phyloP scores from a whole-genome alignment of 2,888 invertebrate species.

The Sesamia inferens region DNA sequence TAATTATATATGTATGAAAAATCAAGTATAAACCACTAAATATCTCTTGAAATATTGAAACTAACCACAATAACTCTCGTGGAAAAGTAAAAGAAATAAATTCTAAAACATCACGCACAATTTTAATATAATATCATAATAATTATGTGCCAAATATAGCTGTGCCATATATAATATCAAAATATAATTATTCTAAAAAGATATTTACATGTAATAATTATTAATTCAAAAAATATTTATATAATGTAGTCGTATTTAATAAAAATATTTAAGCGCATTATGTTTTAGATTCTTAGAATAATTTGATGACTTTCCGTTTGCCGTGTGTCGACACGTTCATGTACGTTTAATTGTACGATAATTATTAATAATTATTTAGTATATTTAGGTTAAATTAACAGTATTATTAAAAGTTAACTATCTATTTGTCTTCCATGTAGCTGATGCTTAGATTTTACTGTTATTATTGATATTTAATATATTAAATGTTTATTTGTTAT shows the following conservation, averaged over 20 bases:
- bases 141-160: conserved; percentile 65
- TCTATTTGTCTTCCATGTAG: conserved; percentile 80
- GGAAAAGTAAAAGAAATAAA: conserved; percentile 54
- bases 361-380: conserved; percentile 67
- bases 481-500: conserved; percentile 48
- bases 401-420: conserved; percentile 70
- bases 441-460: conserved; percentile 49
- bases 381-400: conserved; percentile 55
- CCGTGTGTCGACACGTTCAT: conserved; percentile 87
- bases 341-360: conserved; percentile 84
- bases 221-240: conserved; percentile 43
- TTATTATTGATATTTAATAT: conserved; percentile 48
- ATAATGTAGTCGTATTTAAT: conserved; percentile 59
- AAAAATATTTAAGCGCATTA: conserved; percentile 56
- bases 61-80: conserved; percentile 42
- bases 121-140: conserved; percentile 52
- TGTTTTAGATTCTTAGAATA: conserved; percentile 67
- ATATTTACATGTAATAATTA: conserved; percentile 53
- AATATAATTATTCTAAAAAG: conserved; percentile 49
- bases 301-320: conserved; percentile 78
- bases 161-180: conserved; percentile 56
- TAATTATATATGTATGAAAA: neutral
- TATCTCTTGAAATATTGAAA: conserved; percentile 17
- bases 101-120: conserved; percentile 74
- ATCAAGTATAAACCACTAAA: neutral